A percentile compares a stretch with the other conserved stretches of the same genome.
phyloP scores from a whole-genome alignment of 1,140 invertebrate species.

The Scylla paramamosain region DNA sequence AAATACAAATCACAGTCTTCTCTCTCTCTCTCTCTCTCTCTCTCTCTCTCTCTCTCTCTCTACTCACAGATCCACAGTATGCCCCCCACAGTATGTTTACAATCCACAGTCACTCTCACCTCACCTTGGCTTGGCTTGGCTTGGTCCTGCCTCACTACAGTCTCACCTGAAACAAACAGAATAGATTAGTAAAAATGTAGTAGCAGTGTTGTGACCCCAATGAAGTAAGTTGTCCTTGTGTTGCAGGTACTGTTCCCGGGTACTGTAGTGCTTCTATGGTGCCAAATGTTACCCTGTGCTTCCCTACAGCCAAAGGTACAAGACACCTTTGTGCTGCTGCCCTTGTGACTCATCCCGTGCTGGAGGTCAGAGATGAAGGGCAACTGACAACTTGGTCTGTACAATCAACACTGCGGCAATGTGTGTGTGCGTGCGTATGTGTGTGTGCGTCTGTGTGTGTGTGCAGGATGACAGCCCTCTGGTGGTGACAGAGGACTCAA shows the following conservation, averaged over 20 bases:
- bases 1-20: too few species aligned
- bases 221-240: too few species aligned
- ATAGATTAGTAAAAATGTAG: too few species aligned
- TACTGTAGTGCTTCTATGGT: conserved; percentile 71
- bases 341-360: conserved; percentile 7
- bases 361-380: conserved; percentile 37
- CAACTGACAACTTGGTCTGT: conserved; percentile 26
- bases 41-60: conserved; percentile 23
- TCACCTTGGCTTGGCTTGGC: too few species aligned
- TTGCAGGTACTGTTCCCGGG: conserved; percentile 26
- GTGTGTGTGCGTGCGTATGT: neutral
- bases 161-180: neutral
- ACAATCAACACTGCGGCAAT: conserved; percentile 41
- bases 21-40: neutral
- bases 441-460: neutral
- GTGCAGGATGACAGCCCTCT: neutral
- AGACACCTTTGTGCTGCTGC: conserved; percentile 36
- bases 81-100: too few species aligned
- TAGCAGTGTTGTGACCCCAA: too few species aligned
- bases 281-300: conserved; percentile 71
- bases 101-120: too few species aligned
- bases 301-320: conserved; percentile 68
- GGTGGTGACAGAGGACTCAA: neutral
- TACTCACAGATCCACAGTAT: too few species aligned
- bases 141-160: neutral